Conservation (phyloP, 1,140 invertebrate genomes). For the Sesamia nonagrioides region DNA sequence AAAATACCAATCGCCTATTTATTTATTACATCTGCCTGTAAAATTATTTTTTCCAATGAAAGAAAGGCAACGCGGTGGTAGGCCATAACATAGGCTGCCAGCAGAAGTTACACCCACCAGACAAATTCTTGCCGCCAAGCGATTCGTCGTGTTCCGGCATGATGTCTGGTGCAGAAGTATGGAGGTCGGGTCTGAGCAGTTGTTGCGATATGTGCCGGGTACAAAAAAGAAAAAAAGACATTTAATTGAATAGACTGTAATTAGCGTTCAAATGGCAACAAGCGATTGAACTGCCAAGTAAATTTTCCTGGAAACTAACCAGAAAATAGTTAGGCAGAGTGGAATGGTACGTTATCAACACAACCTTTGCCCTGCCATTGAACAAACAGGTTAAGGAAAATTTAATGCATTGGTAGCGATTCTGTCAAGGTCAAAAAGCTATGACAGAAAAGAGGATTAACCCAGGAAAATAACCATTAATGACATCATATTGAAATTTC, state of each 20-base stretch:
- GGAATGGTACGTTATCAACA: neutral
- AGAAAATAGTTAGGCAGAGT: neutral
- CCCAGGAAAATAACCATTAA: neutral
- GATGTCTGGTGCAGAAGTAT: too few species aligned
- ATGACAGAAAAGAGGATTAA: neutral
- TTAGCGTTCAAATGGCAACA: too few species aligned
- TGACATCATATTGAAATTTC: slow-evolving; percentile 9
- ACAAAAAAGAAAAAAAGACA: too few species aligned
- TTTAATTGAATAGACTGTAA: too few species aligned
- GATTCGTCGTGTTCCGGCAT: too few species aligned
- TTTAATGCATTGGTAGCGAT: neutral
- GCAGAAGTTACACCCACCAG: too few species aligned
- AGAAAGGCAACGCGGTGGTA: too few species aligned
- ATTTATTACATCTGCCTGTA: slow-evolving; percentile 4
- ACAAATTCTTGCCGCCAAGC: too few species aligned
- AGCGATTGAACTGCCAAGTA: neutral
- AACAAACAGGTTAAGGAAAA: slow-evolving; percentile 25
- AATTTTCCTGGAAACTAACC: neutral
- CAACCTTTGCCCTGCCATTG: neutral
- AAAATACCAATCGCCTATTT: neutral
- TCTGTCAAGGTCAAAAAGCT: neutral
- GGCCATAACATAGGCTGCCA: too few species aligned
- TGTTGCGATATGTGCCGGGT: too few species aligned
- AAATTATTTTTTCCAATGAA: too few species aligned
- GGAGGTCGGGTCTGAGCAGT: too few species aligned